These are phyloP conservation scores for Magallana angulata DNA, from an alignment of 1,140 invertebrate species.

Conservation along the genomic window DNA sequence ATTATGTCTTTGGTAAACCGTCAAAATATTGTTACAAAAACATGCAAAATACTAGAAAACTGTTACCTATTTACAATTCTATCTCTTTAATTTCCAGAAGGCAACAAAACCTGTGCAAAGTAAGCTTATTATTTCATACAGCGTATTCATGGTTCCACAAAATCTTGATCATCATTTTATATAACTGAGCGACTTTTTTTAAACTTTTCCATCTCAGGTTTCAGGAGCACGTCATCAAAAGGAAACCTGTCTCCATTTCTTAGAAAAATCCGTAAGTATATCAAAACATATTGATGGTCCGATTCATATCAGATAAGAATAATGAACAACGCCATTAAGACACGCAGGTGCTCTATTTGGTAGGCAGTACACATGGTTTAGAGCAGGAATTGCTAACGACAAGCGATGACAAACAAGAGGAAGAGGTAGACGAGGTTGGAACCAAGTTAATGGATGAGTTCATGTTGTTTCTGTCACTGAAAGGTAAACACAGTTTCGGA, in stretches of 20 bases:
- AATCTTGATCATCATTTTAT: background rate
- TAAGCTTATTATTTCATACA: background rate
- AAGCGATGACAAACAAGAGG: background rate
- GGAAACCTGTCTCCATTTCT: slow-evolving; percentile 2
- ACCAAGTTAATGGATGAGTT: background rate
- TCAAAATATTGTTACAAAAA: too few species aligned
- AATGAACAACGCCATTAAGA: too few species aligned
- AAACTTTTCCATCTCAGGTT: background rate
- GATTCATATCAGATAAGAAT: too few species aligned
- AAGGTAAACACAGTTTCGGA: background rate
- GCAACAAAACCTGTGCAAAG: background rate
- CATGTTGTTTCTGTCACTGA: slow-evolving; percentile 1
- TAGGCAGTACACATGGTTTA: background rate
- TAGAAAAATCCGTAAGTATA: slow-evolving; percentile 11
- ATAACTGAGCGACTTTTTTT: too few species aligned
- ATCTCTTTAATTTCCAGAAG: background rate
- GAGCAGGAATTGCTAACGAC: background rate
- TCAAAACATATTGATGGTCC: background rate
- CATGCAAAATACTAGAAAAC: too few species aligned
- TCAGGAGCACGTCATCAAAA: background rate
- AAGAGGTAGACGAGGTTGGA: background rate
- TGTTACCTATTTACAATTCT: too few species aligned
- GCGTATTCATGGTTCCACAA: background rate
- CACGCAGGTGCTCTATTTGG: background rate
- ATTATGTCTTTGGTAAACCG: too few species aligned